Evolutionary conservation across 2,113 vertebrate genomes (phyloP).

Genomic region (Isichthys henryi): DNA sequence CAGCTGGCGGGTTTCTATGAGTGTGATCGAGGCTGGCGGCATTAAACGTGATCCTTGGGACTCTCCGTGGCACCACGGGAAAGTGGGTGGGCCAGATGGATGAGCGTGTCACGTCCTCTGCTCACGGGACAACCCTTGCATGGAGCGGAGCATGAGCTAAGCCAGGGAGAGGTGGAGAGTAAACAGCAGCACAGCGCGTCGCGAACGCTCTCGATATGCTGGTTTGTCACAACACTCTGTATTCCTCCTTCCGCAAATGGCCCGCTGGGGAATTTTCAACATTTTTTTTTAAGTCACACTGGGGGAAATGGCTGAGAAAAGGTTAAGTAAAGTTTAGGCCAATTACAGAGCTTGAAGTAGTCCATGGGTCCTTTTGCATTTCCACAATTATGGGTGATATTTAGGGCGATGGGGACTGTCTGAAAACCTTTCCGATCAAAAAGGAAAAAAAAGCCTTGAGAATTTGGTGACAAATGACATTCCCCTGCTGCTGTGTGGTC

Average conservation of each 20-base stretch:
- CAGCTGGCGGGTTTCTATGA: neutral
- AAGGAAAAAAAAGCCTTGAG: conserved; percentile 38
- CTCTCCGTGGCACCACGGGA: neutral
- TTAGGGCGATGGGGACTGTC: conserved; percentile 45
- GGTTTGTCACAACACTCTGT: conserved; percentile 18
- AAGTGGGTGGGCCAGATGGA: neutral
- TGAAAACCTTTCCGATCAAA: conserved; percentile 43
- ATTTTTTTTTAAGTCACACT: conserved; percentile 12
- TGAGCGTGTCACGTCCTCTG: neutral
- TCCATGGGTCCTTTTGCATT: conserved; percentile 39
- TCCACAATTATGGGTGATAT: conserved; percentile 59
- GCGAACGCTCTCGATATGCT: too few species aligned
- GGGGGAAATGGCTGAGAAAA: conserved; percentile 41
- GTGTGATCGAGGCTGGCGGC: neutral
- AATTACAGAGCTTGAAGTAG: conserved; percentile 50
- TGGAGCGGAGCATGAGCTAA: neutral
- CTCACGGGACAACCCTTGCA: neutral
- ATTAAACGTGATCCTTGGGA: neutral
- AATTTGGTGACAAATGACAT: conserved; percentile 52
- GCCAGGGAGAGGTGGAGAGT: neutral
- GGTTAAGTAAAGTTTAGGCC: conserved; percentile 61
- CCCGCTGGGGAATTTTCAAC: conserved; percentile 34
- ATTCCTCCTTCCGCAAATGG: conserved; percentile 42
- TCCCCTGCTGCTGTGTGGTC: conserved; percentile 38
- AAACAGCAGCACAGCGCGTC: neutral